These are phyloP conservation scores for Balaenoptera acutorostrata DNA, from an alignment of 2,113 vertebrate genomes.

Conservation along the genomic window DNA sequence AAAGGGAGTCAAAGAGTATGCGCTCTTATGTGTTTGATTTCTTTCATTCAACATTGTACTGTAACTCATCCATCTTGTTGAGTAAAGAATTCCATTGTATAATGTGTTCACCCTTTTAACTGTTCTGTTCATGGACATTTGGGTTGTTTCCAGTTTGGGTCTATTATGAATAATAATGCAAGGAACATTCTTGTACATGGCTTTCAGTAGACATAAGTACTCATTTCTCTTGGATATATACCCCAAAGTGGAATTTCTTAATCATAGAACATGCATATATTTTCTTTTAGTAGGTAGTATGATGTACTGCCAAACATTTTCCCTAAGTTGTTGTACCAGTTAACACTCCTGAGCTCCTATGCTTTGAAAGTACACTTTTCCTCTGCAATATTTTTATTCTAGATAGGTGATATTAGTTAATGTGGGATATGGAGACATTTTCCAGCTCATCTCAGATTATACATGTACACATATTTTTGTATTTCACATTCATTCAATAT, in stretches of 20 bases:
- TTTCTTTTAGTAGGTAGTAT: neutral
- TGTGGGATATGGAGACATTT: neutral
- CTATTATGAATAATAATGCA: neutral
- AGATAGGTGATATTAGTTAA: neutral
- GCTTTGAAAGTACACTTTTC: neutral
- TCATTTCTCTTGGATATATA: neutral
- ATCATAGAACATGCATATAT: neutral
- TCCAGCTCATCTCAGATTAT: neutral
- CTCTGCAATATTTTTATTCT: neutral
- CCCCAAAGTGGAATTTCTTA: neutral
- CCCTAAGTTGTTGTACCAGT: neutral
- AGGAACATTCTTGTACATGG: neutral
- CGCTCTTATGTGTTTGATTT: constrained; percentile 16
- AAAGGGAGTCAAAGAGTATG: neutral
- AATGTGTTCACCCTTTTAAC: neutral
- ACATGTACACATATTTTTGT: neutral
- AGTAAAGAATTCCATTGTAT: neutral
- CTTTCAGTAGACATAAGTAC: neutral
- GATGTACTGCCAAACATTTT: neutral
- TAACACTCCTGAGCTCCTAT: neutral
- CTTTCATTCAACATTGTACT: neutral
- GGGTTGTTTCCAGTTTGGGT: neutral
- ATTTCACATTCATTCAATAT: constrained; percentile 17
- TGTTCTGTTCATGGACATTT: neutral
- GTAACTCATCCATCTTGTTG: neutral